Conservation (phyloP, 2,888 invertebrate species). For the Epirrhoe alternata region DNA sequence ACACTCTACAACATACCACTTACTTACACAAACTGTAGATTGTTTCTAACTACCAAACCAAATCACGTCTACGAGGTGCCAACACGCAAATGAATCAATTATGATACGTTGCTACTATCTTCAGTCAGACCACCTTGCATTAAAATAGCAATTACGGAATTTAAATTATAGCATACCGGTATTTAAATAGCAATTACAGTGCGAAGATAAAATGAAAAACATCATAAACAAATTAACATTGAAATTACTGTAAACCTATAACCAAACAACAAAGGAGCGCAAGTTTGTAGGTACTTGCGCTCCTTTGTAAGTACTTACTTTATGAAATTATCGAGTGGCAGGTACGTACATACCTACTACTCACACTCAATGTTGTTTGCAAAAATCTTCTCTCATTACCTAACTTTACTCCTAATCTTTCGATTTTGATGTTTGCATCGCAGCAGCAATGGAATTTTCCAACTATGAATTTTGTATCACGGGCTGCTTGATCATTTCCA, state of each 20-base stretch:
- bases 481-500: conserved; percentile 57
- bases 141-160: conserved; percentile 38
- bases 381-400: conserved; percentile 32
- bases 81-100: conserved; percentile 55
- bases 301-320: too few species aligned
- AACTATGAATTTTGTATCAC: conserved; percentile 60
- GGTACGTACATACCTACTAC: background rate
- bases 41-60: conserved; percentile 55
- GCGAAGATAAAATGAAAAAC: conserved; percentile 34
- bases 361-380: conserved; percentile 20
- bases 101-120: conserved; percentile 34
- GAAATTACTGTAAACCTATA: background rate
- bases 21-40: conserved; percentile 61
- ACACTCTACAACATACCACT: conserved; percentile 48
- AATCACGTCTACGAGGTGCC: conserved; percentile 51
- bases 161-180: conserved; percentile 32
- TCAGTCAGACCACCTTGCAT: conserved; percentile 24
- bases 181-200: conserved; percentile 41
- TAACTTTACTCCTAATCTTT: conserved; percentile 31
- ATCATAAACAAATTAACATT: conserved; percentile 33
- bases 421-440: conserved; percentile 40
- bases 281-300: background rate
- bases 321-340: too few species aligned
- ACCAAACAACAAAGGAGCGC: background rate
- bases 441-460: conserved; percentile 64